Evolutionary conservation across 2,797 vertebrate species (phyloP).

Genomic region (Hoplostethus mediterraneus): DNA sequence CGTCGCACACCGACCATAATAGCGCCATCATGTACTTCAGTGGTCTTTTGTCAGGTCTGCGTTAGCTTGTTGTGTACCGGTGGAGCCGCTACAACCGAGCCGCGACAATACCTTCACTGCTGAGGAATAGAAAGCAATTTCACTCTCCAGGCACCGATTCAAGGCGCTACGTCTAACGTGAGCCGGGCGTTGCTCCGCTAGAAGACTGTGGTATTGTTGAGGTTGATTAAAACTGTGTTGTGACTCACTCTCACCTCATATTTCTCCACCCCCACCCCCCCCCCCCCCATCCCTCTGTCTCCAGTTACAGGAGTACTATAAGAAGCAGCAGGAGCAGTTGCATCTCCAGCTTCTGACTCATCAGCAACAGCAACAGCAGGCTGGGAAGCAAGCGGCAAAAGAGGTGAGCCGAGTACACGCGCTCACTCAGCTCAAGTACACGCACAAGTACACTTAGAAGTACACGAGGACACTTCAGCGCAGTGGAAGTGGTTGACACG

Average conservation of each 20-base stretch:
- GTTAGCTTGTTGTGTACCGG: conserved; percentile 45
- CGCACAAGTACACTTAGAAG: conserved; percentile 49
- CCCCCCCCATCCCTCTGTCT: conserved; percentile 33
- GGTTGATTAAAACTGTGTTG: conserved; percentile 48
- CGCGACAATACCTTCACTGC: conserved; percentile 19
- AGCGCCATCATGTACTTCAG: conserved; percentile 27
- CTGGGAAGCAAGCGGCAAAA: conserved; percentile 90
- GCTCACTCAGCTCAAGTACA: conserved; percentile 62
- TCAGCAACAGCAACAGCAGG: conserved; percentile 89
- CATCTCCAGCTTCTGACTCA: conserved; percentile 97
- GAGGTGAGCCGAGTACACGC: conserved; percentile 87
- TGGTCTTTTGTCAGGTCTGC: conserved; percentile 23
- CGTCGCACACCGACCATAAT: conserved; percentile 17
- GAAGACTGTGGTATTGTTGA: conserved; percentile 37
- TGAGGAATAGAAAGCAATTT: conserved; percentile 15
- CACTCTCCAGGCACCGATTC: conserved; percentile 42
- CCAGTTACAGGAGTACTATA: conserved; percentile 98
- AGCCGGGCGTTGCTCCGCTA: conserved; percentile 12
- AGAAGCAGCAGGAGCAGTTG: conserved; percentile 99
- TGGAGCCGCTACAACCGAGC: conserved; percentile 41
- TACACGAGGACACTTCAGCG: conserved; percentile 62
- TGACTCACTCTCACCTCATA: conserved; percentile 50
- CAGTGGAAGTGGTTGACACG: conserved; percentile 59
- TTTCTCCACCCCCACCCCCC: conserved; percentile 31
- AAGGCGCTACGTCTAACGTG: conserved; percentile 26